These are phyloP conservation scores for Nannobrachium achirus DNA, from an alignment of 2,113 vertebrate genomes.

Conservation along the genomic window DNA sequence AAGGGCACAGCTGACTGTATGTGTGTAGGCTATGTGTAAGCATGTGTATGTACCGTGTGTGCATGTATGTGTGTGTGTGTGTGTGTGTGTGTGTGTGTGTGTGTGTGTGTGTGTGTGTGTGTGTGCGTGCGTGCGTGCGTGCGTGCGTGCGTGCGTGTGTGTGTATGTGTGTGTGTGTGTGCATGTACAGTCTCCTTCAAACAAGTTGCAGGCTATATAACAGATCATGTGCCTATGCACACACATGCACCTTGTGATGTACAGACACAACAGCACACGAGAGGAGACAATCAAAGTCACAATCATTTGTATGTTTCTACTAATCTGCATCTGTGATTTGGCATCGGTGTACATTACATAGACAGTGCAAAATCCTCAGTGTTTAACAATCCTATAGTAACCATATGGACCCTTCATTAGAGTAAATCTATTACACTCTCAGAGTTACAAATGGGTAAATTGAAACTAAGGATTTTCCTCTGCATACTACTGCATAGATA, in stretches of 20 bases:
- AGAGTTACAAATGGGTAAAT: no score
- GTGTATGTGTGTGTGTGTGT: background rate
- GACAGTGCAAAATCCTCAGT: constrained; percentile 11
- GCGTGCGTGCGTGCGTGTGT: constrained; percentile 17
- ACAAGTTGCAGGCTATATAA: no score
- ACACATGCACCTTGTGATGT: constrained; percentile 47
- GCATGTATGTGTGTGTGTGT: constrained; percentile 23
- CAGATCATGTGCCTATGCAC: no score
- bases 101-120: constrained; percentile 22
- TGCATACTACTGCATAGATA: no score
- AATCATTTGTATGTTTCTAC: background rate
- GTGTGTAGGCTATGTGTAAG: constrained; percentile 27
- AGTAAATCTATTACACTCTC: no score
- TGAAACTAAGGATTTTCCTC: no score
- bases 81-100: constrained; percentile 23
- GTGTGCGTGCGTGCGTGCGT: constrained; percentile 20
- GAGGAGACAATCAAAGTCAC: constrained; percentile 8
- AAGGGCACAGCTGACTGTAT: constrained; percentile 78
- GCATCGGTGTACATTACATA: background rate
- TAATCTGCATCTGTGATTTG: constrained; percentile 8
- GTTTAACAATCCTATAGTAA: no score
- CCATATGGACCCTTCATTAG: no score
- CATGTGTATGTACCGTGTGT: constrained; percentile 34
- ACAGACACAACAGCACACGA: constrained; percentile 20
- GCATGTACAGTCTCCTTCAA: background rate